Evolutionary conservation across 2,888 invertebrate genomes (phyloP), one percentile per base, ranked within the genome.

Genomic region (Drosophila ustulata): DNA sequence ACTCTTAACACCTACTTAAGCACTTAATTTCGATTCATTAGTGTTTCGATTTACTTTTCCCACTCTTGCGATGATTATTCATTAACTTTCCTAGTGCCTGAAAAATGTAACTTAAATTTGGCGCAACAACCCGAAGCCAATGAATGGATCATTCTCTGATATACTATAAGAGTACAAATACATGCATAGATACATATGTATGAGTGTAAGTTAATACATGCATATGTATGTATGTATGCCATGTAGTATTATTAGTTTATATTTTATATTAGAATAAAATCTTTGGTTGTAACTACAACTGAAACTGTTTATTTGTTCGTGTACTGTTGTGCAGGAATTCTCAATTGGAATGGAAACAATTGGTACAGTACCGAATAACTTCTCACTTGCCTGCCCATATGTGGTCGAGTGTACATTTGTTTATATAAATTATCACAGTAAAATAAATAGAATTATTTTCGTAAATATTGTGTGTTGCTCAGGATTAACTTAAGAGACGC

Each of bases 251-350:
- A 52, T 55, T 23, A 26, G 43, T 55, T 45, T 56, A 57, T 50
- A 32, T 57, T 51, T 34, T 45, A 51, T 73, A 66, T 56, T 75
- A 66, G 56, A 53, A 68, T 47, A 67, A 88, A 78, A 89, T 85
- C 89, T 89, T 89, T 89, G 89, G 89, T 89, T 88, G 78, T 51
- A 78, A 78, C 87, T 83, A 89, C 88, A 89, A 86, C 88, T 88
- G 89, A 80, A 77, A 68, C 41, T 68, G 70, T 64, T 62, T 58
- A 50, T 62, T 66, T 58, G 39, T n/a, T 56, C 57, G 67, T 67
- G 64, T 75, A 74, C 62, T 74, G 26, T 75, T 69, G 63, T 66
- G 79, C 65, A 75, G 79, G 58, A 37, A 34, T 63, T 61, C 39
- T 47, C 64, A 13, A 55, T 26, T 77, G 37, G 37, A 37, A 37